A percentile compares a stretch with the other conserved stretches of the same genome.
Evolutionary conservation across 2,888 invertebrate species (phyloP).

Genomic region (Amiota minor): DNA sequence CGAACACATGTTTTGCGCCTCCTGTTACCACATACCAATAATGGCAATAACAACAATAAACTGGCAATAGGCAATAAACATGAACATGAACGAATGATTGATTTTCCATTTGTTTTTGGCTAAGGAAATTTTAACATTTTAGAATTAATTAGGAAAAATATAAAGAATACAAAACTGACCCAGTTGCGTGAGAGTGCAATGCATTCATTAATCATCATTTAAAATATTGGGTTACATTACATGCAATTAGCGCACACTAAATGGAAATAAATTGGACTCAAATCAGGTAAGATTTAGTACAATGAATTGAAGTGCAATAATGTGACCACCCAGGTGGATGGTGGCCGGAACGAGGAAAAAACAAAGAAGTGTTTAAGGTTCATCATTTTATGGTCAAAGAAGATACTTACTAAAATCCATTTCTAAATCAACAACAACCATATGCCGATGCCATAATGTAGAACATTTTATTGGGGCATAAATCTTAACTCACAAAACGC

Average conservation of each 20-base stretch:
- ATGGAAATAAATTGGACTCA: too few relatives aligned
- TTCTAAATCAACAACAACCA: not conserved
- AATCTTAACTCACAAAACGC: conserved; percentile 2
- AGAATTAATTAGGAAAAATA: conserved; percentile 16
- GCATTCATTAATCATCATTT: conserved; percentile 61
- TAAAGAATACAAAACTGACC: conserved; percentile 8
- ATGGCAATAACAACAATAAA: too few relatives aligned
- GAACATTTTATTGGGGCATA: conserved; percentile 26
- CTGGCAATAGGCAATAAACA: not conserved
- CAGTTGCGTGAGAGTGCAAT: not conserved
- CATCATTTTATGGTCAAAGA: not conserved
- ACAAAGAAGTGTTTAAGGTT: conserved; percentile 18
- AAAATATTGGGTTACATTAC: conserved; percentile 58
- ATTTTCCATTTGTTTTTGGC: conserved; percentile 1
- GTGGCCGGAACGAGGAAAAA: not conserved
- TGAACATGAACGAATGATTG: not conserved
- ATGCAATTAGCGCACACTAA: conserved; percentile 20
- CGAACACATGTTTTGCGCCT: conserved; percentile 28
- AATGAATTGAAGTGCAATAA: not conserved
- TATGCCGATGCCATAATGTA: conserved; percentile 12
- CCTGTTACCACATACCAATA: conserved; percentile 3
- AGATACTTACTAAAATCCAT: not conserved
- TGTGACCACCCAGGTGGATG: conserved; percentile 28
- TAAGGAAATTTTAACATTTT: conserved; percentile 1
- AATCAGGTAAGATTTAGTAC: too few relatives aligned